Evolutionary conservation across 2,797 vertebrate species (phyloP).

Genomic region (Pseudocheirus occidentalis): DNA sequence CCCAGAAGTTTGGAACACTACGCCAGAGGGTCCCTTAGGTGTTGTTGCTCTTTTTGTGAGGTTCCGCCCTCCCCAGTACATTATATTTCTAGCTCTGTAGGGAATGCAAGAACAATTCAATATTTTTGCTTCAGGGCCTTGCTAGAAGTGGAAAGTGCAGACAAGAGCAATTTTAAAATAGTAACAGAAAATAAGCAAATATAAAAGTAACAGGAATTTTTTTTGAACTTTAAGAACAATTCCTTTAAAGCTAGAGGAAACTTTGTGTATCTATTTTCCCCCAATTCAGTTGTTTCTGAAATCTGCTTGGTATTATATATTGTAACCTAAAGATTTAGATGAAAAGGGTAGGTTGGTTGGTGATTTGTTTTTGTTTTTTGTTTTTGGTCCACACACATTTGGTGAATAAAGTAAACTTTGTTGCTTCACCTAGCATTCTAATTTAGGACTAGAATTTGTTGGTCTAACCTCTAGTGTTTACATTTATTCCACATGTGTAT

Average conservation of each 20-base stretch:
- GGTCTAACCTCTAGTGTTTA: conserved; percentile 44
- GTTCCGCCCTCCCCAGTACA: neutral
- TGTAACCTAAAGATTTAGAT: conserved; percentile 40
- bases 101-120: conserved; percentile 15
- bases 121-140: conserved; percentile 6
- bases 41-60: neutral
- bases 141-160: neutral
- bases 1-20: conserved; percentile 27
- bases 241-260: conserved; percentile 49
- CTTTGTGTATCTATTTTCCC: neutral
- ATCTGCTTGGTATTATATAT: neutral
- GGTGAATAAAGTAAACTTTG: conserved; percentile 30
- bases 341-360: conserved; percentile 16
- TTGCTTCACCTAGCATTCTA: neutral
- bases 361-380: neutral
- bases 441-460: conserved; percentile 47
- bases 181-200: conserved; percentile 47
- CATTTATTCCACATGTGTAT: conserved; percentile 60
- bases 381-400: conserved; percentile 42
- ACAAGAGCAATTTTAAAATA: conserved; percentile 45
- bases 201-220: conserved; percentile 21
- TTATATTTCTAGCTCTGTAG: conserved; percentile 20
- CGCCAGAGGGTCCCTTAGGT: neutral
- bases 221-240: conserved; percentile 30
- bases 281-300: conserved; percentile 15